Percentiles rank a stretch among this genome's conserved stretches.
phyloP scores from a whole-genome alignment of 2,888 invertebrate genomes.

The Lepidochrysops patricia region DNA sequence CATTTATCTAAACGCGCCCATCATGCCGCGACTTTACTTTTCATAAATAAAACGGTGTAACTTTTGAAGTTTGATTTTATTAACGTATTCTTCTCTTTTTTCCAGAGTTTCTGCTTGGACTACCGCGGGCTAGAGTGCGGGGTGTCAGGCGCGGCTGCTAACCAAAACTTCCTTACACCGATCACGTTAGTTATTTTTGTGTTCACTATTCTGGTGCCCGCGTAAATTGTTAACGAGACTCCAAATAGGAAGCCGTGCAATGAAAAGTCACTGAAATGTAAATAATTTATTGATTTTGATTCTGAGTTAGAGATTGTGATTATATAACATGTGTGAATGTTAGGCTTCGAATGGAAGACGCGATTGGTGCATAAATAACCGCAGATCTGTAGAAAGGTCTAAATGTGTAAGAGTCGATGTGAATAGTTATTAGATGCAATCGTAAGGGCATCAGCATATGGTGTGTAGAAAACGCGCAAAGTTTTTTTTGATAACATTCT shows the following conservation, averaged over 20 bases:
- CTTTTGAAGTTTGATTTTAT: too few species aligned
- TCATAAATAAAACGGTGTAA: too few species aligned
- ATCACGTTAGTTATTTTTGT: slow-evolving; percentile 34
- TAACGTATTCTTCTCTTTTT: slow-evolving; percentile 22
- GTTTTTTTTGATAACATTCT: too few species aligned
- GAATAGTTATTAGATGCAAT: too few species aligned
- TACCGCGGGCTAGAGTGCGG: slow-evolving; percentile 60
- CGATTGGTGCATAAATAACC: too few species aligned
- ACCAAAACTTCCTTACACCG: slow-evolving; percentile 32
- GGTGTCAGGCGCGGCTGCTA: slow-evolving; percentile 32
- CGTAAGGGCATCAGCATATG: too few species aligned
- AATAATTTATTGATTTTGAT: slow-evolving; percentile 38
- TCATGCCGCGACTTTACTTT: too few species aligned
- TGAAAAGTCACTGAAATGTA: slow-evolving; percentile 32
- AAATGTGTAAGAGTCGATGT: too few species aligned
- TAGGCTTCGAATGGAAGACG: too few species aligned
- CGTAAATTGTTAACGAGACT: slow-evolving; percentile 28
- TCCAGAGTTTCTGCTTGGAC: slow-evolving; percentile 63
- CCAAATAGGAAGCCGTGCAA: neutral
- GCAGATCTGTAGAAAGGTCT: too few species aligned
- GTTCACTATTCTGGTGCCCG: slow-evolving; percentile 30
- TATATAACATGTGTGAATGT: slow-evolving; percentile 6
- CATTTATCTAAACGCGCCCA: too few species aligned
- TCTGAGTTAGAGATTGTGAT: slow-evolving; percentile 20
- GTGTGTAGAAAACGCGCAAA: too few species aligned